Conservation (phyloP, 2,113 vertebrate species). For the Ploceus nigricollis region DNA sequence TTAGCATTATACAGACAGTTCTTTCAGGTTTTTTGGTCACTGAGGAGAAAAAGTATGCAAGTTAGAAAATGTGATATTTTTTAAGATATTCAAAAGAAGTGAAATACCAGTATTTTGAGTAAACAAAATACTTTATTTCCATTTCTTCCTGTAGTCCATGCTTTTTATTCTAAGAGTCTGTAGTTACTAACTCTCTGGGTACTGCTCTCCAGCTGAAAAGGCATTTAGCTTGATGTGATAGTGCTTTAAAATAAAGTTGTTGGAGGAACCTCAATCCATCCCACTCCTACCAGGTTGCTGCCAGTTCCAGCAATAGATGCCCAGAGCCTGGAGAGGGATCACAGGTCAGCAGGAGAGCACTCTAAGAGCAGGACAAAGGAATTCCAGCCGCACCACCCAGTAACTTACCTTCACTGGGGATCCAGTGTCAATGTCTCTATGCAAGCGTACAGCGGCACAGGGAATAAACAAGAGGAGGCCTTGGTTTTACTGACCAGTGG, state of each 20-base stretch:
- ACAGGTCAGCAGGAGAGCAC: background rate
- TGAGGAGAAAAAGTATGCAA: background rate
- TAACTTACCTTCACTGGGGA: background rate
- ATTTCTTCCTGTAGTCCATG: background rate
- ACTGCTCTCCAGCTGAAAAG: background rate
- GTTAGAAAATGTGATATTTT: background rate
- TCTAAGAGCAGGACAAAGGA: background rate
- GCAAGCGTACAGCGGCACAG: fast-evolving
- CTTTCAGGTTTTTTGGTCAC: background rate
- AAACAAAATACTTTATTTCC: background rate
- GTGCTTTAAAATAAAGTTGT: background rate
- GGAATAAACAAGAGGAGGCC: background rate
- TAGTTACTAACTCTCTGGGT: background rate
- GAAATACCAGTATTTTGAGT: background rate
- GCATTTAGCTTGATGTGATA: background rate
- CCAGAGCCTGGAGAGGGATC: background rate
- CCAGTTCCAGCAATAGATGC: background rate
- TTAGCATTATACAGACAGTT: background rate
- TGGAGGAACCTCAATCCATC: background rate
- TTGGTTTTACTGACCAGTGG: background rate
- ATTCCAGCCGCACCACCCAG: background rate
- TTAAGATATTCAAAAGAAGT: background rate
- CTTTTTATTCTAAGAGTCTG: background rate
- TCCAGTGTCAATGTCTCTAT: background rate
- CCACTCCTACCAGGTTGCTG: background rate